Base-by-base conservation (phyloP, 1,140 invertebrate species). In the Sminthurinus signatus region DNA sequence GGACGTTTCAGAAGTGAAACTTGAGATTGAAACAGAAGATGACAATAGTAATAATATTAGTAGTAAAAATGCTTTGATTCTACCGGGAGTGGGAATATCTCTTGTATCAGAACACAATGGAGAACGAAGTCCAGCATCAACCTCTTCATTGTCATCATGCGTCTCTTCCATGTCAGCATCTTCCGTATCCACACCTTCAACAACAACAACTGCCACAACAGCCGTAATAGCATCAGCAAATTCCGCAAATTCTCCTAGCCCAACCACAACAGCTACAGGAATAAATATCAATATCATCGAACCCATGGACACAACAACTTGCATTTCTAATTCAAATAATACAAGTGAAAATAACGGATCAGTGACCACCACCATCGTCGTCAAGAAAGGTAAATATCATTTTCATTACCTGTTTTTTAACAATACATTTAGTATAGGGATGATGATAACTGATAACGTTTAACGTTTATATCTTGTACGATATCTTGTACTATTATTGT, bases 351-450 rank as follows among this genome's bases (percentile, higher is more conserved):
- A n/a, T n/a, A n/a, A n/a, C n/a, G 44, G 44, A 36, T 5, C 5
- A 36, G 32, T 15, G 15, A 36, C 32, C 5, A 36, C 60, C 25
- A 55, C 28, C 15, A 54, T n/a, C 12, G 23, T 19, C 36, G 31
- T 19, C 48, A 65, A 65, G 58, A 65, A 65, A 65, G 63, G 63
- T 65, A 60, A 42, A 50, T 46, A 8, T 32, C 42, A 32, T 21
- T 44, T 43, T 10, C 19, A 21, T 15, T 27, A 27, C 28, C 27
- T 23, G 12, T 8, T 25, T 55, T 23, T 23, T 27, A 55, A 55
- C n/a, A n/a, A n/a, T n/a, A n/a, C n/a, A n/a, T n/a, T n/a, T n/a
- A n/a, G n/a, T n/a, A n/a, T n/a, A n/a, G n/a, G n/a, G n/a, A n/a
- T n/a, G n/a, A n/a, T n/a, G n/a, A n/a, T n/a, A n/a, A n/a, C n/a